Conservation (phyloP, 2,797 vertebrate species). For the Garrulus glandarius region DNA sequence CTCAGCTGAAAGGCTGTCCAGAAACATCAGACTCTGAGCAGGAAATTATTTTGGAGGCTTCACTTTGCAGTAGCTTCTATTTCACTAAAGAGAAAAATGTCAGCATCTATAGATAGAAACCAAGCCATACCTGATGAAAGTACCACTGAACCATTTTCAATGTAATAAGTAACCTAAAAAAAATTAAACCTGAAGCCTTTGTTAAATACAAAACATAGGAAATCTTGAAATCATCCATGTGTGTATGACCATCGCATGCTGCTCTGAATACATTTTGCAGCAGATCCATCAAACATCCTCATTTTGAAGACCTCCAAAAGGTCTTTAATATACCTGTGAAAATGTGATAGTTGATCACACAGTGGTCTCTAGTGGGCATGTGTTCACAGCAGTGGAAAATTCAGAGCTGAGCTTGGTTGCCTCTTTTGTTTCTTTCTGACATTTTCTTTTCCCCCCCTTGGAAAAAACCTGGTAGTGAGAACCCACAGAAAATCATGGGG, state of each 20-base stretch:
- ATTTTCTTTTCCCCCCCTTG: neutral
- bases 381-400: neutral
- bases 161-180: neutral
- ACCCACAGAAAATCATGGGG: neutral
- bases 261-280: neutral
- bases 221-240: neutral
- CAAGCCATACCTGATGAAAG: neutral
- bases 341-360: neutral
- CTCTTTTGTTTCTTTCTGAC: neutral
- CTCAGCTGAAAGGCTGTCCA: neutral
- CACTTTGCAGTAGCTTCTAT: neutral
- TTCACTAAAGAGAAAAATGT: neutral
- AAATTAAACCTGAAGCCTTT: neutral
- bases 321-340: neutral
- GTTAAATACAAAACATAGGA: neutral
- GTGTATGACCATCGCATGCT: neutral
- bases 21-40: neutral
- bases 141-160: neutral
- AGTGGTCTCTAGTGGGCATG: neutral
- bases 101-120: neutral
- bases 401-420: neutral
- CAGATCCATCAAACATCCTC: neutral
- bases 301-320: neutral
- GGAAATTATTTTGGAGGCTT: neutral
- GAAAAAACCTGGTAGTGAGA: neutral